Evolutionary conservation across 2,113 vertebrate species (phyloP), one percentile per base, ranked within the genome.

Genomic region (Pseudonaja textilis): DNA sequence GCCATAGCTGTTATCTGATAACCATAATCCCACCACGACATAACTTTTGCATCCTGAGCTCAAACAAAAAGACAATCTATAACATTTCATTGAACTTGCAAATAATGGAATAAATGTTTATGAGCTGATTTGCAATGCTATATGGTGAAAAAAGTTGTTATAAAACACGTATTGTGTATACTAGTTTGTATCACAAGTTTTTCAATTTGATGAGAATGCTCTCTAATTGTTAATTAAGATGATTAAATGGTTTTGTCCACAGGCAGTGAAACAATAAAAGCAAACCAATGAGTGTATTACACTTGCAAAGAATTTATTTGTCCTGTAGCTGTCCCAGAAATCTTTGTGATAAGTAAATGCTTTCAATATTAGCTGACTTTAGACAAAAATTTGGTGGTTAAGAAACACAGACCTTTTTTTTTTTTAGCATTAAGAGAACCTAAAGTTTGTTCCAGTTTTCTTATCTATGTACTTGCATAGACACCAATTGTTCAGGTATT

Each of bases 21-120:
- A 1, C 99, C 99, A 1, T 99, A 99, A 97, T 99, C 99, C 99
- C 99, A 99, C 99, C 99, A 99, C 0, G 99, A 99, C 99, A 99
- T 99, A 93, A 99, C 99, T 94, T 99, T 99, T 0, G 99, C 99
- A 93, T 99, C 99, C 99, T 99, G 88, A 34, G 90, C 1, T 52
- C 93, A 18, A 88, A 55, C 0, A 2, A n/a, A 59, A 0, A 0
- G 2, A 18, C 18, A 0, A 0, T 94, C 47, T 92, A 90, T 0
- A 0, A 42, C n/a, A 26, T 57, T 69, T 29, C 26, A 81, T 5
- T 57, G 56, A 1, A 86, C 1, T 3, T 2, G 2, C 12, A 87
- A 7, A 45, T 56, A 57, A 69, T 11, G 11, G 3, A n/a, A 12
- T 6, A 29, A 45, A n/a, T 45, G 18, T 9, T 3, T 2, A 18